Conservation (phyloP, 2,113 vertebrate genomes). For the Irena cyanogastra region DNA sequence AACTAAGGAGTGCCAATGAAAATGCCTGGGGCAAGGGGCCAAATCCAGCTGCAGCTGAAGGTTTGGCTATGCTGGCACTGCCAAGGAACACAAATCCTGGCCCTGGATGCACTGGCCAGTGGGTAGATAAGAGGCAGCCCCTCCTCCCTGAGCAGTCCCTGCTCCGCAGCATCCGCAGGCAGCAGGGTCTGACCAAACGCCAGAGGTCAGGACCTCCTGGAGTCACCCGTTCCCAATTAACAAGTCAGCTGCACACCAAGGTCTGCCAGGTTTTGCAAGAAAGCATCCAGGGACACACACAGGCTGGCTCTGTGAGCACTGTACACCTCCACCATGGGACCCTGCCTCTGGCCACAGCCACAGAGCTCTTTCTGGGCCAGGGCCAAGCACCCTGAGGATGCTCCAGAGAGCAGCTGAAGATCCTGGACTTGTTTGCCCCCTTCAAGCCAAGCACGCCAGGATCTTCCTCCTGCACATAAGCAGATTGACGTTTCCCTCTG, state of each 20-base stretch:
- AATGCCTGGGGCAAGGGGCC: background rate
- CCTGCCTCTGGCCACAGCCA: background rate
- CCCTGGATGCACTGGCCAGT: background rate
- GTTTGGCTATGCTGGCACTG: background rate
- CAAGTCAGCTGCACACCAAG: slow-evolving; percentile 25
- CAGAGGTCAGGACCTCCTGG: slow-evolving; percentile 8
- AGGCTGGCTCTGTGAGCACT: background rate
- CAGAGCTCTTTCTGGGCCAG: background rate
- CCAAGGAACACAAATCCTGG: background rate
- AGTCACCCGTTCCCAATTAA: background rate
- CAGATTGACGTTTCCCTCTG: background rate
- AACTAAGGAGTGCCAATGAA: background rate
- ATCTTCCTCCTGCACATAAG: background rate
- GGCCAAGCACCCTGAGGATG: background rate
- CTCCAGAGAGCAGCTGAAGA: background rate
- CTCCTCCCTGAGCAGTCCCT: background rate
- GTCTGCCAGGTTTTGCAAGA: slow-evolving; percentile 6
- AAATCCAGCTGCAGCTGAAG: background rate
- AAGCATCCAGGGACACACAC: background rate
- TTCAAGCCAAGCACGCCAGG: background rate
- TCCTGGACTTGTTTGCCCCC: background rate
- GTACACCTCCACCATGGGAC: background rate
- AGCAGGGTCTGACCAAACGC: background rate
- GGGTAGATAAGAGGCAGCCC: background rate
- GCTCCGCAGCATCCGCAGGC: background rate